Conservation (phyloP, 2,888 invertebrate species). For the Pecten maximus region DNA sequence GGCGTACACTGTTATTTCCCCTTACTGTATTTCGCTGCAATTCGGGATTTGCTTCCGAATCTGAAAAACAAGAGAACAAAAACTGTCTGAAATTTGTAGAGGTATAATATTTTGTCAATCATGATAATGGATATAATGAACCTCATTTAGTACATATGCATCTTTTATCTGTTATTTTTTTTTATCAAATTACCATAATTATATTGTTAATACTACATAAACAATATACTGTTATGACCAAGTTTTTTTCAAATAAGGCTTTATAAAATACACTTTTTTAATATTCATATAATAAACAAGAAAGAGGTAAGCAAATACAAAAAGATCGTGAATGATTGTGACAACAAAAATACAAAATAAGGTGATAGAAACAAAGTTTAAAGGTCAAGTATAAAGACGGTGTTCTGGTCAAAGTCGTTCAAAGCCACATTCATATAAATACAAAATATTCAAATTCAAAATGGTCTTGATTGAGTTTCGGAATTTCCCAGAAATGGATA, state of each 20-base stretch:
- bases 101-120: too few species aligned
- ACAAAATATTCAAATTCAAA: background rate
- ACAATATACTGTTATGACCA: too few species aligned
- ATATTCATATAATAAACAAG: background rate
- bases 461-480: too few species aligned
- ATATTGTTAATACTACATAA: too few species aligned
- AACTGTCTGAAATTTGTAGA: too few species aligned
- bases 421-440: background rate
- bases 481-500: too few species aligned
- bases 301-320: constrained; percentile 9
- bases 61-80: background rate
- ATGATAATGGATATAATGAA: too few species aligned
- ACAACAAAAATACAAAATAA: background rate
- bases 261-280: background rate
- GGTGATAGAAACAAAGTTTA: background rate
- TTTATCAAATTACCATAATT: too few species aligned
- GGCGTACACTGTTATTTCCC: background rate
- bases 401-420: background rate
- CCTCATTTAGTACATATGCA: too few species aligned
- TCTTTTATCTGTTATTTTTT: too few species aligned
- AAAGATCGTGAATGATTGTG: background rate
- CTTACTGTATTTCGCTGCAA: background rate
- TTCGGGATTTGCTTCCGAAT: background rate
- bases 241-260: too few species aligned
- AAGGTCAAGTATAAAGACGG: background rate